phyloP scores from a whole-genome alignment of 1,140 invertebrate genomes.

The Tribolium madens region DNA sequence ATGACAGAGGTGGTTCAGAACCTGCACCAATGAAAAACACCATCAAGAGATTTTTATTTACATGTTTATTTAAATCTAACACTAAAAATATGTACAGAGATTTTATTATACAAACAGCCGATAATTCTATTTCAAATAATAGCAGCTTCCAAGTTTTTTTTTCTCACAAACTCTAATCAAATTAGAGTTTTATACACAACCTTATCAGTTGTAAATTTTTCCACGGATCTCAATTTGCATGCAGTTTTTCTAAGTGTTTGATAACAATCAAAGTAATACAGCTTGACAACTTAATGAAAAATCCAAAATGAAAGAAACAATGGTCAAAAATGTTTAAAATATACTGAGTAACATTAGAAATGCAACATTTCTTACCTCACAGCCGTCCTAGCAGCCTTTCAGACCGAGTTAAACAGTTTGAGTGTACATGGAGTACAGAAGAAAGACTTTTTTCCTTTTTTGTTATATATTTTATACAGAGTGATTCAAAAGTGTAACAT shows the following conservation, averaged over 20 bases:
- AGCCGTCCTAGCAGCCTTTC: no score
- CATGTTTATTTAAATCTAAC: neutral
- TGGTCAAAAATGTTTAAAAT: neutral
- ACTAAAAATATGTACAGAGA: neutral
- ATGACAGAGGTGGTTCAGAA: conserved; percentile 17
- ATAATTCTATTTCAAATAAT: neutral
- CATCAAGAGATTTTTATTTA: conserved; percentile 32
- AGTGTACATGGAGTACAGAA: no score
- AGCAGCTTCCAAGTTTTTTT: neutral
- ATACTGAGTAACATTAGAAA: no score
- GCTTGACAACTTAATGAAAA: neutral
- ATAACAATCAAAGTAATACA: no score
- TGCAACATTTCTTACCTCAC: no score
- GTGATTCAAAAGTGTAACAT: no score
- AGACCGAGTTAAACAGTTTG: no score
- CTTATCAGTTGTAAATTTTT: neutral
- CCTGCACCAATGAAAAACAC: conserved; percentile 46
- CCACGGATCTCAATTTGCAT: neutral
- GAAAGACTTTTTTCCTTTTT: no score
- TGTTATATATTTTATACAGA: no score
- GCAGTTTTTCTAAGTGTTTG: neutral
- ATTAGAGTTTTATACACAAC: neutral
- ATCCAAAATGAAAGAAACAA: neutral
- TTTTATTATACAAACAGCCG: neutral
- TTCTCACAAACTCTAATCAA: neutral